These are phyloP conservation scores for Beroe forskalii DNA, from an alignment of 37 sponge, comb jelly and placozoan genomes.

Conservation along the genomic window DNA sequence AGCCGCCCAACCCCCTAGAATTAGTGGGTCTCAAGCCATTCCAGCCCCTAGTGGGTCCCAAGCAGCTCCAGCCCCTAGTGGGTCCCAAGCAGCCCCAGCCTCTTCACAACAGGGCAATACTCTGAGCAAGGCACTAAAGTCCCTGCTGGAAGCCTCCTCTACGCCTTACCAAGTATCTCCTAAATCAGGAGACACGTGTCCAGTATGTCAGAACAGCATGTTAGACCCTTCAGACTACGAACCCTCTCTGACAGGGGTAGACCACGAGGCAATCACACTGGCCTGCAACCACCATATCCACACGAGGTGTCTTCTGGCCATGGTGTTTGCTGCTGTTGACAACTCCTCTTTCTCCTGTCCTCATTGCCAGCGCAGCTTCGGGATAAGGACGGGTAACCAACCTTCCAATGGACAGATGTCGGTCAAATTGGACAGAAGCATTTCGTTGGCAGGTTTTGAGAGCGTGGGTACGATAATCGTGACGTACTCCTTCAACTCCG, in stretches of 20 bases:
- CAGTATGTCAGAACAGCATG: conserved; percentile 31
- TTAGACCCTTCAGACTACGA: conserved; percentile 10
- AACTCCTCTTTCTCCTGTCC: conserved; percentile 72
- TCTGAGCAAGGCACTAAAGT: not conserved
- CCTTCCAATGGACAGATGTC: conserved; percentile 77
- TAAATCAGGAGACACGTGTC: not conserved
- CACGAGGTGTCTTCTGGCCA: conserved; percentile 21
- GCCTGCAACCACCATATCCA: conserved; percentile 31
- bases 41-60: not conserved
- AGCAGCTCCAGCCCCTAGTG: not conserved
- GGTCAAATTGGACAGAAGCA: conserved; percentile 22
- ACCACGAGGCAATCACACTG: not conserved
- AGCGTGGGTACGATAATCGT: conserved; percentile 77
- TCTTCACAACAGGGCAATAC: not conserved
- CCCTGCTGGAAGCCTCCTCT: not conserved
- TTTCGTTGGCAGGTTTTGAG: conserved; percentile 79
- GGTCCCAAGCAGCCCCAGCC: not conserved
- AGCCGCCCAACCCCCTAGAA: not conserved
- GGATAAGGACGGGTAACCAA: conserved; percentile 89
- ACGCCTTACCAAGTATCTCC: not conserved
- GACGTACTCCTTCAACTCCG: conserved; percentile 77
- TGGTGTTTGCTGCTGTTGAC: not conserved
- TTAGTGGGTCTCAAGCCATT: not conserved
- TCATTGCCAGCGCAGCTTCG: conserved; percentile 86
- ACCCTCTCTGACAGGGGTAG: not conserved